Evolutionary conservation across 1,140 invertebrate species (phyloP).

Genomic region (Pissodes strobi): DNA sequence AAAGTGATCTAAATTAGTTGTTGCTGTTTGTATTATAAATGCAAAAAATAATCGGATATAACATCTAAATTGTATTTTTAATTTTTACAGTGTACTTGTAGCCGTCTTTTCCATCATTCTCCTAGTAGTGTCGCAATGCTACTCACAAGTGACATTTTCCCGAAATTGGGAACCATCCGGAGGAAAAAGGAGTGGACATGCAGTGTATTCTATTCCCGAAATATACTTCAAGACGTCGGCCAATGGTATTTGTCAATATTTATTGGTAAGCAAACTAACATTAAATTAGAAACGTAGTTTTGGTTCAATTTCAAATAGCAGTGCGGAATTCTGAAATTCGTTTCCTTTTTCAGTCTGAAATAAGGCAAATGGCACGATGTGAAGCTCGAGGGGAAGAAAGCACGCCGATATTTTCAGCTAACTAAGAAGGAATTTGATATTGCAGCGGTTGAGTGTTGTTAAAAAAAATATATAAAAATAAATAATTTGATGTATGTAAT

Average conservation of each 20-base stretch:
- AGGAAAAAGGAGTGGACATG: slow-evolving; percentile 6
- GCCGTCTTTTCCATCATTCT: background rate
- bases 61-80: too few species aligned
- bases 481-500: too few species aligned
- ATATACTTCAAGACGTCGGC: slow-evolving; percentile 16
- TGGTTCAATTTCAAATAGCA: background rate
- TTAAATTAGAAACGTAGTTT: background rate
- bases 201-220: background rate
- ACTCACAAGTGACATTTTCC: slow-evolving; percentile 25
- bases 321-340: too few species aligned
- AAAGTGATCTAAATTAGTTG: too few species aligned
- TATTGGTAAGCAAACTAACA: slow-evolving; percentile 18
- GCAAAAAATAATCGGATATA: too few species aligned
- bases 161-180: slow-evolving; percentile 24
- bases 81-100: background rate
- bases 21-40: too few species aligned
- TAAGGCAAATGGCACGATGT: slow-evolving; percentile 11
- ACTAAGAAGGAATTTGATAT: background rate
- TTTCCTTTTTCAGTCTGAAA: slow-evolving; percentile 13
- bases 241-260: slow-evolving; percentile 24
- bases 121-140: slow-evolving; percentile 1
- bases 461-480: too few species aligned
- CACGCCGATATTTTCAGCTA: background rate
- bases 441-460: too few species aligned
- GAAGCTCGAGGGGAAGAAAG: slow-evolving; percentile 7